These are phyloP conservation scores for Haemorhous mexicanus DNA, from an alignment of 2,113 vertebrate genomes.

Conservation along the genomic window DNA sequence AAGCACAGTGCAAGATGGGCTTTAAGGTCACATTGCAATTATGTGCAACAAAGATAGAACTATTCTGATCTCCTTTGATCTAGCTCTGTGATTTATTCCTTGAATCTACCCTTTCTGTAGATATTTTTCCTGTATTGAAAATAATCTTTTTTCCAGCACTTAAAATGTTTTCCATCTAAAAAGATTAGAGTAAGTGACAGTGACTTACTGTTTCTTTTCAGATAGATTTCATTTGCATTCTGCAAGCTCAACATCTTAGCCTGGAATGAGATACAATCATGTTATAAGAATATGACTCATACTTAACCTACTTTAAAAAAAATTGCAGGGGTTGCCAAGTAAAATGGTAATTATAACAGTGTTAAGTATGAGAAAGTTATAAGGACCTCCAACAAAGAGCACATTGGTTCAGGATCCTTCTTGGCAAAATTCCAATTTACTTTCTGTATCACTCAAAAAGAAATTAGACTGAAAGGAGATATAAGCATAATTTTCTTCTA, in stretches of 20 bases:
- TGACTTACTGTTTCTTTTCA: background rate
- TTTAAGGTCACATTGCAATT: background rate
- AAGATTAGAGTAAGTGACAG: background rate
- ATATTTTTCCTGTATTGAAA: background rate
- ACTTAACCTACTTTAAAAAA: background rate
- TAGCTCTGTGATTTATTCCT: background rate
- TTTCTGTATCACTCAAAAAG: background rate
- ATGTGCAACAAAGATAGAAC: background rate
- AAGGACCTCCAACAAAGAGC: background rate
- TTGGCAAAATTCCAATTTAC: background rate
- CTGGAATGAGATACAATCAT: background rate
- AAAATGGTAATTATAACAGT: background rate
- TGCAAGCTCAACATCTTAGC: background rate
- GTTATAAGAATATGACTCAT: background rate
- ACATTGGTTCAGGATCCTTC: background rate
- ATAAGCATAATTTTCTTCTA: background rate
- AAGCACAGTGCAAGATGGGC: background rate
- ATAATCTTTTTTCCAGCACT: background rate
- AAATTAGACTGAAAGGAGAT: background rate
- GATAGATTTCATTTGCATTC: background rate
- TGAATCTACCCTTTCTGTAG: background rate
- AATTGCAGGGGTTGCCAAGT: background rate
- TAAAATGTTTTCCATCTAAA: background rate
- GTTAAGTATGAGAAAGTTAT: background rate
- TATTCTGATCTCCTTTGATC: background rate